Evolutionary conservation across 2,888 invertebrate genomes (phyloP).

Genomic region (Agonopterix subpropinquella): DNA sequence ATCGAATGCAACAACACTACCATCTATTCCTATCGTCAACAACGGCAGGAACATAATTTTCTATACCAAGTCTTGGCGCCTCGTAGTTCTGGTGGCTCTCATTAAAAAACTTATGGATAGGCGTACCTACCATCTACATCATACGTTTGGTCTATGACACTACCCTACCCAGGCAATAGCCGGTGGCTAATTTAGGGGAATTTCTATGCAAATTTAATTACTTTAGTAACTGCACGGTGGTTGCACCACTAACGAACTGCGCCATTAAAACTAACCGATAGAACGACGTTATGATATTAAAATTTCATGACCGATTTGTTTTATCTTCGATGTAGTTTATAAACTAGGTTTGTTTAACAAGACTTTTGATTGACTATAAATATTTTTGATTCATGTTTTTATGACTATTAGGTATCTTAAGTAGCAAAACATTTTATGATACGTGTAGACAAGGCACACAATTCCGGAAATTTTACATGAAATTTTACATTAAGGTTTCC

Average conservation of each 20-base stretch:
- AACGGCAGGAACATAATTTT: too few relatives aligned
- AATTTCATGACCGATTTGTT: slow-evolving; percentile 22
- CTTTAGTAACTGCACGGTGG: slow-evolving; percentile 29
- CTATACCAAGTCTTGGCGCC: too few relatives aligned
- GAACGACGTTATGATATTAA: slow-evolving; percentile 25
- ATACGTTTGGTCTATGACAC: slow-evolving; percentile 6
- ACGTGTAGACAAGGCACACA: too few relatives aligned
- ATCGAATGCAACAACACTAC: too few relatives aligned
- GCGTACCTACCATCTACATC: too few relatives aligned
- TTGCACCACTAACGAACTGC: slow-evolving; percentile 46
- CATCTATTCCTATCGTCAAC: too few relatives aligned
- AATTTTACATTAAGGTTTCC: too few relatives aligned
- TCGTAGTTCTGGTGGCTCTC: too few relatives aligned
- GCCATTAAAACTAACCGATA: slow-evolving; percentile 34
- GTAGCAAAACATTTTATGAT: neutral
- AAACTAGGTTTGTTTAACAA: neutral
- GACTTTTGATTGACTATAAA: too few relatives aligned
- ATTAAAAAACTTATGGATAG: too few relatives aligned
- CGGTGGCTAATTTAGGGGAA: slow-evolving; percentile 49
- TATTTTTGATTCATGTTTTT: too few relatives aligned
- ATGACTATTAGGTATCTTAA: neutral
- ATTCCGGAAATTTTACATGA: too few relatives aligned
- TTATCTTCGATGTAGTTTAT: neutral
- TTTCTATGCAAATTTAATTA: slow-evolving; percentile 66
- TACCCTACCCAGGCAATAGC: slow-evolving; percentile 10